Conservation (phyloP, 2,113 vertebrate genomes). For the Rynchops niger region DNA sequence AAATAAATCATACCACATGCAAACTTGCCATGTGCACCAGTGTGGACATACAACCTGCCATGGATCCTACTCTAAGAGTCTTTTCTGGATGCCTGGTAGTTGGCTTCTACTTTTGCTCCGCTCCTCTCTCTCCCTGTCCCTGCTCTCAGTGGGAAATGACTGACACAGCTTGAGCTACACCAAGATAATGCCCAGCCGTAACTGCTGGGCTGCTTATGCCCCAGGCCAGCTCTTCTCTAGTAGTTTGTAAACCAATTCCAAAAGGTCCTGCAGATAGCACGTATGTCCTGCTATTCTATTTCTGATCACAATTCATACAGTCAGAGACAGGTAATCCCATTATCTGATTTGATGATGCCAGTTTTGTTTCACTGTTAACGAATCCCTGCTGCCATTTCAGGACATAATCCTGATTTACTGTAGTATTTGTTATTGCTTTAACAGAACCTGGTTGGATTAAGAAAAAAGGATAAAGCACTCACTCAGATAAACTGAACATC, state of each 20-base stretch:
- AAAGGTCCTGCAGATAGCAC: slow-evolving; percentile 12
- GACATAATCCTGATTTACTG: slow-evolving; percentile 51
- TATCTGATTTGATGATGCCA: slow-evolving; percentile 31
- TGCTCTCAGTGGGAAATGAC: background rate
- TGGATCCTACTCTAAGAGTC: background rate
- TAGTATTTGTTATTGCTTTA: slow-evolving; percentile 31
- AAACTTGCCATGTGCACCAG: background rate
- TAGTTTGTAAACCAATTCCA: background rate
- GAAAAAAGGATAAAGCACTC: slow-evolving; percentile 23
- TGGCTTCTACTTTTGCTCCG: background rate
- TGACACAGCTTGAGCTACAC: background rate
- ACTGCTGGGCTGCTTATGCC: background rate
- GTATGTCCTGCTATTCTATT: background rate
- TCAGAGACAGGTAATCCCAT: slow-evolving; percentile 36
- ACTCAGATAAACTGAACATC: slow-evolving; percentile 24
- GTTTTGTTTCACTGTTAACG: slow-evolving; percentile 13
- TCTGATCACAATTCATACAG: slow-evolving; percentile 44
- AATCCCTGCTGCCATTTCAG: slow-evolving; percentile 35
- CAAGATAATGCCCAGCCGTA: background rate
- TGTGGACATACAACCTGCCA: background rate
- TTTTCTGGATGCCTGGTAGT: background rate
- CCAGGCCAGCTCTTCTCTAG: background rate
- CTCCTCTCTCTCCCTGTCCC: background rate
- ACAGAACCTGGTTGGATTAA: slow-evolving; percentile 40
- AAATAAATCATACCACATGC: background rate